phyloP scores from a whole-genome alignment of 2,797 vertebrate species.

The Siniperca scherzeri region DNA sequence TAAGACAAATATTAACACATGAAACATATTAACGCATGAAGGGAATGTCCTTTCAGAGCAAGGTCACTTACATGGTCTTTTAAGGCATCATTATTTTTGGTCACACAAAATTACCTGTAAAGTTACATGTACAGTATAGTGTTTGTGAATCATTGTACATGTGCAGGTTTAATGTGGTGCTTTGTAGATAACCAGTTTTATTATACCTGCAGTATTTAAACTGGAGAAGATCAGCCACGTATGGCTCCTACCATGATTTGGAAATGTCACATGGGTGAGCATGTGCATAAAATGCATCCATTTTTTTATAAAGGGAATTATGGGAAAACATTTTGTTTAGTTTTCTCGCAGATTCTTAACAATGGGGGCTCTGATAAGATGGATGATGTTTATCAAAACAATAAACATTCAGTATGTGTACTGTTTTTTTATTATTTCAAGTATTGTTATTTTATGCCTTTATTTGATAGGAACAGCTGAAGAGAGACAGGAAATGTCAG shows the following conservation, averaged over 20 bases:
- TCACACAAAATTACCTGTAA: constrained; percentile 1
- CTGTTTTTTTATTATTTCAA: not conserved
- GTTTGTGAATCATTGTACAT: constrained; percentile 11
- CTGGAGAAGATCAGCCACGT: not conserved
- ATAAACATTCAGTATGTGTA: not conserved
- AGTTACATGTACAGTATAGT: not conserved
- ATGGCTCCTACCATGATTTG: not conserved
- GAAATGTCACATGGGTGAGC: not conserved
- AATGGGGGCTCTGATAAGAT: not conserved
- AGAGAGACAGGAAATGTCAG: too few relatives aligned
- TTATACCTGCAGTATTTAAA: not conserved
- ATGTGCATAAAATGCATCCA: not conserved
- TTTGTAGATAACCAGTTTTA: not conserved
- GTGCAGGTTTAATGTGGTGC: not conserved
- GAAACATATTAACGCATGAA: constrained; percentile 34
- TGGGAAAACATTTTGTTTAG: not conserved
- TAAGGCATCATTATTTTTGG: constrained; percentile 51
- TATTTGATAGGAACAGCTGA: too few relatives aligned
- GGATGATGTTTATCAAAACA: constrained; percentile 2
- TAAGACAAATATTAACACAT: constrained; percentile 68
- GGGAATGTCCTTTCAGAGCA: constrained; percentile 34
- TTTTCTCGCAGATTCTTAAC: not conserved
- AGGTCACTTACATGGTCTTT: constrained; percentile 46
- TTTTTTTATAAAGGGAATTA: not conserved
- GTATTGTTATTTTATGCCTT: too few relatives aligned